Evolutionary conservation across 1,140 invertebrate species (phyloP), one percentile per base, ranked within the genome.

Genomic region (Pteromalus puparum): DNA sequence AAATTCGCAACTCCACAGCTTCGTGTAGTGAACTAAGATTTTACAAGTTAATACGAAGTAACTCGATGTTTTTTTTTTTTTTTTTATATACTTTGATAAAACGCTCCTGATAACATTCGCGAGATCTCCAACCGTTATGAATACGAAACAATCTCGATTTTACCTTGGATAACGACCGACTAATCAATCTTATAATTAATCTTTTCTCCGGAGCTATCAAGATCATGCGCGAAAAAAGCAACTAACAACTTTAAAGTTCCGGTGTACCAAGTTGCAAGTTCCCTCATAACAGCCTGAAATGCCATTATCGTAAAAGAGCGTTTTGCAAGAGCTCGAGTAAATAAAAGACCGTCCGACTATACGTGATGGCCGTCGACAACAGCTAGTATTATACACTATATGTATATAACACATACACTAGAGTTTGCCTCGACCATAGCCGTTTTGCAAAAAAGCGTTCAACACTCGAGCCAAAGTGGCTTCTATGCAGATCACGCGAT

Each of bases 171-270:
- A 34, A 15, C 9, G 42, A 80, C 1, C 18, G 12, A 18, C 12
- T 68, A 81, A 81, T 67, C 42, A 81, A 48, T 73, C 68, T 81
- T 30, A 26, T 21, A 72, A 70, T 72, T 72, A 81, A 81, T 46
- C 34, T 24, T 53, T 34, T 72, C 38, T 42, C 10, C 1, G 70
- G 28, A 75, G 30, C 46, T 53, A n/a, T 61, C 42, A n/a, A 24
- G 48, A 82, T 75, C 12, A n/a, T n/a, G 6, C 34, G 12, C n/a
- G 72, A 73, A 38, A 46, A 74, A 53, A 48, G 26, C 30, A 46
- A 68, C 65, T 5, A 38, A 24, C 21, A 34, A 70, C 42, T 2
- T 48, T 30, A n/a, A 30, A 61, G 46, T 73, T 42, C 48, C 21
- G 10, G 4, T 7, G 48, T 61, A 61, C 38, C 28, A 53, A 6